Evolutionary conservation across 1,140 invertebrate genomes (phyloP), one percentile per base, ranked within the genome.

Genomic region (Philaenus spumarius): DNA sequence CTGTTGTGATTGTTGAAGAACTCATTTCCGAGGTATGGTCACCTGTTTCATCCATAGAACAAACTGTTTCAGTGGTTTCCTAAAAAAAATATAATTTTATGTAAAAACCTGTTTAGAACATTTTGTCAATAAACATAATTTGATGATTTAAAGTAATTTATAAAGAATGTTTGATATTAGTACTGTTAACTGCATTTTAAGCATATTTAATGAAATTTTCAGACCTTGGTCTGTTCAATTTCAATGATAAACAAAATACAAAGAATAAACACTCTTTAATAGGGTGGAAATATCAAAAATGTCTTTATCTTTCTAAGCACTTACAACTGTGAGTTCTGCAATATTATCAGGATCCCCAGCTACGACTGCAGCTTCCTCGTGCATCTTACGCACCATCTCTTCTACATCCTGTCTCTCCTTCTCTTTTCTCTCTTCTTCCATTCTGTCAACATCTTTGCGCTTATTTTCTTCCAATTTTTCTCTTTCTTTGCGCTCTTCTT

Each of bases 351-450:
- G 61, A 11, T 51, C 55, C 37, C 66, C 64, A 15, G 60, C 40
- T 39, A 50, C 42, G 15, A 47, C 40, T 11, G 37, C 22, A 12
- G 59, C 53, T 57, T 73, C 74, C 66, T 80, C 76, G 48, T 77
- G 72, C 67, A 78, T 76, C 66, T 71, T 74, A 11, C 74, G 71
- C n/a, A 74, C 73, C 72, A 73, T 73, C 60, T 79, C 77, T 62
- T 82, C 78, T 15, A 78, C 75, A 53, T 78, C 76, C 64, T 80
- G 77, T 51, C 71, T 68, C 40, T 75, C 70, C 43, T 75, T 77
- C 59, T 80, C 77, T 64, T 75, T 73, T 55, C 68, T 74, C 58
- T 79, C 74, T 48, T 67, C 59, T 54, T 68, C 64, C 20, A 39
- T 48, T 50, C 23, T 45, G 37, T 42, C n/a, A n/a, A n/a, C n/a